phyloP scores from a whole-genome alignment of 2,113 vertebrate species.

The cattle (Bos taurus) region ARS-UCD2.0 NC_037346.1:14211001-14211500 shows the following conservation, averaged over 20 bases:
- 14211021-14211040: neutral
- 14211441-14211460: neutral
- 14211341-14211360: neutral
- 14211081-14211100: neutral
- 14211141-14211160: neutral
- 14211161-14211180: neutral
- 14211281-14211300: neutral
- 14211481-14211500: neutral
- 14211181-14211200: neutral
- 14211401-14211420: fast-evolving
- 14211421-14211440: neutral
- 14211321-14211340: neutral
- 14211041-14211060: neutral
- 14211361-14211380: neutral
- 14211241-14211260: neutral
- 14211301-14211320: fast-evolving
- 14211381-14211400: neutral
- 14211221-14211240: neutral
- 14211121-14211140: neutral
- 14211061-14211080: neutral
- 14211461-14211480: neutral
- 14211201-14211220: neutral
- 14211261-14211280: neutral
- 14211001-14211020: neutral
- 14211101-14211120: neutral